A percentile compares a stretch with the other conserved stretches of the same genome.
These are phyloP conservation scores for Rhinichthys osculus DNA, from an alignment of 2,797 vertebrate species.

Conservation along the genomic window DNA sequence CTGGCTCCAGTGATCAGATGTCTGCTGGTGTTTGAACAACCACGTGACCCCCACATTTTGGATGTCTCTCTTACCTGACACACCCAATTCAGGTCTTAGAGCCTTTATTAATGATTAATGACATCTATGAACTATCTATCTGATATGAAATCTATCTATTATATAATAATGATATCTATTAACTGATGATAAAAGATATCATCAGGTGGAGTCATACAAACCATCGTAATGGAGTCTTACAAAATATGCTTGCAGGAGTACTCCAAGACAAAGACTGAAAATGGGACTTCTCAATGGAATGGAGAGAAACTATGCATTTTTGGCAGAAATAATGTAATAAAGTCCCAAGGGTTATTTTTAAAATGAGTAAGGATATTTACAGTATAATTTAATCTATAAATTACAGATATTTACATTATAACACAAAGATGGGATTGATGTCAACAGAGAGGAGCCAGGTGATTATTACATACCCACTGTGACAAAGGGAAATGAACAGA, in stretches of 20 bases:
- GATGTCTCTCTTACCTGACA: neutral
- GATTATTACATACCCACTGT: neutral
- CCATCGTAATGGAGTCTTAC: neutral
- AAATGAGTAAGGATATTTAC: neutral
- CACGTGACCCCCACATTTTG: neutral
- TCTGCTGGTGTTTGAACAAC: slow-evolving; percentile 35
- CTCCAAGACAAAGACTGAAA: neutral
- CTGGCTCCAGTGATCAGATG: slow-evolving; percentile 49
- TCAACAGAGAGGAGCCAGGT: neutral
- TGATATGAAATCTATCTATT: neutral
- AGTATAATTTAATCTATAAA: neutral
- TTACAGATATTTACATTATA: neutral
- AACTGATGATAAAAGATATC: neutral
- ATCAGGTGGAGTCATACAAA: neutral
- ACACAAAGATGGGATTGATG: neutral
- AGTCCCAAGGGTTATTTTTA: neutral
- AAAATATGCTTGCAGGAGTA: slow-evolving; percentile 14
- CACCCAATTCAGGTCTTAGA: neutral
- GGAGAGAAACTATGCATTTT: neutral
- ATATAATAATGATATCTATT: neutral
- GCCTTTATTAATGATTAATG: neutral
- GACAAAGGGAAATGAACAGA: slow-evolving; percentile 1
- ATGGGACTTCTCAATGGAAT: neutral
- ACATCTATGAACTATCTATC: neutral
- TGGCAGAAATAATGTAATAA: neutral